phyloP scores from a whole-genome alignment of 2,888 invertebrate genomes.

The Koerneria pararmatus region DNA sequence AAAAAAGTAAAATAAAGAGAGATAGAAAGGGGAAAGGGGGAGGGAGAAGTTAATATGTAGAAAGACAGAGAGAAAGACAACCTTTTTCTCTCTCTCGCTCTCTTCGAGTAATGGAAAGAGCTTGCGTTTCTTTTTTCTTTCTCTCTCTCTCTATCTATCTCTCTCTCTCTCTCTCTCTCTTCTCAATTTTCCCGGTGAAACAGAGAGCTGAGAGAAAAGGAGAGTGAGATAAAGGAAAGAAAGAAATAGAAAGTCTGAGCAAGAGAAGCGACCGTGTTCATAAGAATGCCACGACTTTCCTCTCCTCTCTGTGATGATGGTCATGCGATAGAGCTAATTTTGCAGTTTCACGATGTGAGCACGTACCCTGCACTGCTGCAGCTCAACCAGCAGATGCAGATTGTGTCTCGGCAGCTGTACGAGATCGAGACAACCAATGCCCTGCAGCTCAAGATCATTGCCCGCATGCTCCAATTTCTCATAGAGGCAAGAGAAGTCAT shows the following conservation, averaged over 20 bases:
- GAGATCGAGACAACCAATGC: constrained; percentile 23
- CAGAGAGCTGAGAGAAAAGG: no score
- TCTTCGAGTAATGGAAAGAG: no score
- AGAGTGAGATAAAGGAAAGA: no score
- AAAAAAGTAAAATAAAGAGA: not conserved
- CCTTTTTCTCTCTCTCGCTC: not conserved
- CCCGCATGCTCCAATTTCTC: constrained; percentile 18
- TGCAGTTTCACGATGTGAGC: constrained; percentile 12
- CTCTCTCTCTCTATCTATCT: not conserved
- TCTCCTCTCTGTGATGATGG: not conserved
- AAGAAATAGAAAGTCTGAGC: no score
- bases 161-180: not conserved
- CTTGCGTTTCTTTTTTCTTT: constrained; percentile 6
- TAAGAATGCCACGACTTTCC: not conserved
- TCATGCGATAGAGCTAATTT: not conserved
- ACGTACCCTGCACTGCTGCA: constrained; percentile 19
- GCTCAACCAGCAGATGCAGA: constrained; percentile 17
- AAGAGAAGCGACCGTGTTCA: no score
- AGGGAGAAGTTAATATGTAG: not conserved
- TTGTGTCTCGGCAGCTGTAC: constrained; percentile 16
- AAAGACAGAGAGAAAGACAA: not conserved
- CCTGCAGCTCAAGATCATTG: constrained; percentile 22
- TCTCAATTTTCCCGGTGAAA: not conserved
- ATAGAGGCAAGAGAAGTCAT: no score
- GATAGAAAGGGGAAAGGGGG: not conserved